A percentile compares a stretch with the other conserved stretches of the same genome.
phyloP scores from a whole-genome alignment of 2,113 vertebrate species.

The Paramormyrops kingsleyae region DNA sequence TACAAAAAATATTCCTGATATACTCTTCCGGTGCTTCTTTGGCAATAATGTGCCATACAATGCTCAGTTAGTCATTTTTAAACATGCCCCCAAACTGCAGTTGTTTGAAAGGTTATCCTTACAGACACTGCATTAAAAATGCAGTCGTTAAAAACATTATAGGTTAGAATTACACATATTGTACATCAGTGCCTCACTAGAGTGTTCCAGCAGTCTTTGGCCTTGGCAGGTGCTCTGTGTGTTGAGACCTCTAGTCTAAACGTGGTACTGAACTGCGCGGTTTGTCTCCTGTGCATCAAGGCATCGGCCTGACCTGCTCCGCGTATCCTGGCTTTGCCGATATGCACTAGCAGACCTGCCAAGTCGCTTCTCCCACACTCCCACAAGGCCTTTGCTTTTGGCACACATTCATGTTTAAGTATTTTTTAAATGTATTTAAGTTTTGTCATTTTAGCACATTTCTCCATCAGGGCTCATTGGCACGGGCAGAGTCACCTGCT shows the following conservation, averaged over 20 bases:
- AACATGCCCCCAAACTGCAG: background rate
- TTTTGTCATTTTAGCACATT: background rate
- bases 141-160: background rate
- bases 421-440: background rate
- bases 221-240: background rate
- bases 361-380: background rate
- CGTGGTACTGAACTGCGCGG: background rate
- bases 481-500: background rate
- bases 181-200: background rate
- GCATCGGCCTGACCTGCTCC: background rate
- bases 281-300: background rate
- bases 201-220: background rate
- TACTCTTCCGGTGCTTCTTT: background rate
- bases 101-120: background rate
- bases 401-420: background rate
- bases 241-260: background rate
- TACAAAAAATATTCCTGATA: background rate
- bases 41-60: background rate
- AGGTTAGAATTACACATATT: background rate
- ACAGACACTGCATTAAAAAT: background rate
- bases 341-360: background rate
- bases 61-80: background rate
- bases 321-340: background rate
- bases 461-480: background rate
- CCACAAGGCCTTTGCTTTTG: background rate